phyloP scores from a whole-genome alignment of 2,113 vertebrate genomes.

The Albula glossodonta region DNA sequence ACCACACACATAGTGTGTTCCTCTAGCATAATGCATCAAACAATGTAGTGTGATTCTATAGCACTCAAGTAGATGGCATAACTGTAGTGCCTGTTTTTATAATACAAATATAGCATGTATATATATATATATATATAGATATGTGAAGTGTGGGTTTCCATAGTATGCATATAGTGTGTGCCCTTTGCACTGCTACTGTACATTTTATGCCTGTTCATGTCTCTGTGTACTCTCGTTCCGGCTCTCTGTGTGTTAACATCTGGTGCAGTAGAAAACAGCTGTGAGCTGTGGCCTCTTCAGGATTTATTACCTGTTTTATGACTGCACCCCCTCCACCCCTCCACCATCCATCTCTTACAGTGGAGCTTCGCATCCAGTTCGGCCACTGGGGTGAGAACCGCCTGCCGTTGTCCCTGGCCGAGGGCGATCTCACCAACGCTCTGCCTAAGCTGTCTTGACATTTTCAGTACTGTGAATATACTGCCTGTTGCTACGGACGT shows the following conservation, averaged over 20 bases:
- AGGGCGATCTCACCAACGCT: not conserved
- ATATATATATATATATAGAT: no score
- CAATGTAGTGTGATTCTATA: no score
- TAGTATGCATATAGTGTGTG: no score
- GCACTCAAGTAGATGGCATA: no score
- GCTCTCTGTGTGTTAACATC: not conserved
- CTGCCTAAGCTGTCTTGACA: not conserved
- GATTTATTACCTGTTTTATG: not conserved
- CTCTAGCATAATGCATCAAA: no score
- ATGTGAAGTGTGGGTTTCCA: no score
- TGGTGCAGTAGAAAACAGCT: constrained; percentile 11
- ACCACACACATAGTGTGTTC: no score
- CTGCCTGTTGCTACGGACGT: no score
- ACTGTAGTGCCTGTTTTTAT: no score
- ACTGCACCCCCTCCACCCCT: not conserved
- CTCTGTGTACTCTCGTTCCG: not conserved
- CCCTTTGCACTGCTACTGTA: not conserved
- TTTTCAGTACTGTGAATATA: not conserved
- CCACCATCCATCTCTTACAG: not conserved
- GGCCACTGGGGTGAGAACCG: not conserved
- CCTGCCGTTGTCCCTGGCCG: not conserved
- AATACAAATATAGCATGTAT: no score
- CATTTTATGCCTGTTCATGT: not conserved
- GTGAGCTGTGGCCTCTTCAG: not conserved
- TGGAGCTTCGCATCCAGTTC: not conserved